A percentile compares a stretch with the other conserved stretches of the same genome.
Evolutionary conservation across 2,888 invertebrate genomes (phyloP).

Genomic region (Drosophila conformis): DNA sequence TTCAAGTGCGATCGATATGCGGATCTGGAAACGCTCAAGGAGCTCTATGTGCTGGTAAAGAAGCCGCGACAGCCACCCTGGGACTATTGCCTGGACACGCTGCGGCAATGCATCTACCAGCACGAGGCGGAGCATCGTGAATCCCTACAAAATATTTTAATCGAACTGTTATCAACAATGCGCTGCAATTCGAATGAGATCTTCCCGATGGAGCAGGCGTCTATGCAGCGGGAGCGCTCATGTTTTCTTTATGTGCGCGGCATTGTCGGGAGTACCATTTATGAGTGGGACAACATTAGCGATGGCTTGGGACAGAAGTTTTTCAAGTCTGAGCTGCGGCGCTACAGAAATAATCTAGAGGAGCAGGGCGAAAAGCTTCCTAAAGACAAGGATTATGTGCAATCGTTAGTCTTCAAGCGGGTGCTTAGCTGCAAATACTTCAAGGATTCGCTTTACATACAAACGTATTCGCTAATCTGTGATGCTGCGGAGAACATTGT

Average conservation of each 20-base stretch:
- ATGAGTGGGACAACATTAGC: conserved; percentile 70
- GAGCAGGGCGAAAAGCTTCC: conserved; percentile 13
- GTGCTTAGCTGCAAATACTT: conserved; percentile 63
- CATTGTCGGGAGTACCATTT: conserved; percentile 62
- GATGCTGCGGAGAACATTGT: conserved; percentile 78
- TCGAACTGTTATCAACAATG: conserved; percentile 49
- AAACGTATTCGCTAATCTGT: conserved; percentile 76
- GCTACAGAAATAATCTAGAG: conserved; percentile 13
- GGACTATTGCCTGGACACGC: conserved; percentile 43
- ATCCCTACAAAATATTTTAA: conserved; percentile 31
- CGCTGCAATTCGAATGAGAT: conserved; percentile 39
- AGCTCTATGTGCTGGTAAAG: conserved; percentile 53
- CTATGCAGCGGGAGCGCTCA: conserved; percentile 53
- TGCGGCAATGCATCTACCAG: conserved; percentile 39
- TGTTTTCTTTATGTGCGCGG: conserved; percentile 74
- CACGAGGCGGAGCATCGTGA: conserved; percentile 33
- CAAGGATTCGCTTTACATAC: conserved; percentile 76
- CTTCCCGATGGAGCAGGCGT: conserved; percentile 30
- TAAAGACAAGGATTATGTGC: conserved; percentile 17
- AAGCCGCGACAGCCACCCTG: conserved; percentile 67
- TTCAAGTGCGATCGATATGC: conserved; percentile 56
- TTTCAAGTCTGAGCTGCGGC: conserved; percentile 58
- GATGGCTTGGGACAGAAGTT: conserved; percentile 61
- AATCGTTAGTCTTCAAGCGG: conserved; percentile 39
- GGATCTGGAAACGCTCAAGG: conserved; percentile 63